Evolutionary conservation across 2,113 vertebrate genomes (phyloP).

Genomic region (Toxostoma redivivum): DNA sequence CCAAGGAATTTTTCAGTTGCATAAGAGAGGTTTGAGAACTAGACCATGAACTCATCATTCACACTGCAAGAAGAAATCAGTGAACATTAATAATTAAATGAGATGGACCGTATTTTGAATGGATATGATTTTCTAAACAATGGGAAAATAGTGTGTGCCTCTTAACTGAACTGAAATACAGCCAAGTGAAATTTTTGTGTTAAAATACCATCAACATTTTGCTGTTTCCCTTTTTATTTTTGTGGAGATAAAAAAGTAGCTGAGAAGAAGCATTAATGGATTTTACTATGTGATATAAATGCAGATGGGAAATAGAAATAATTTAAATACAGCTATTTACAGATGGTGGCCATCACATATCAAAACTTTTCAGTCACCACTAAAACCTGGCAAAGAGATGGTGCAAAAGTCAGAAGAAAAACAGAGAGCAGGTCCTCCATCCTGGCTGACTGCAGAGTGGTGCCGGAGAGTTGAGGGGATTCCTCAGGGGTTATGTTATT

Average conservation of each 20-base stretch:
- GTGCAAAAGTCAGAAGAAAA: background rate
- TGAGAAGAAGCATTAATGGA: background rate
- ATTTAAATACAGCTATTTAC: background rate
- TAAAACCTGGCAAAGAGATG: background rate
- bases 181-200: background rate
- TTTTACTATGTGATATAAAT: background rate
- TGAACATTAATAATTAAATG: background rate
- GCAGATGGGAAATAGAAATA: background rate
- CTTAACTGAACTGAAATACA: background rate
- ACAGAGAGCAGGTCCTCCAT: background rate
- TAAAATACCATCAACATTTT: background rate
- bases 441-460: background rate
- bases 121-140: background rate
- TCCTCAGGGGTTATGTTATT: background rate
- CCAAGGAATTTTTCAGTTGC: background rate
- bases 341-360: background rate
- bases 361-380: background rate
- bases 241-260: background rate
- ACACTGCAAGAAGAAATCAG: background rate
- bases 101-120: background rate
- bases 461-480: background rate
- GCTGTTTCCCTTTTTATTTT: background rate
- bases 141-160: background rate
- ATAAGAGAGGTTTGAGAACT: background rate
- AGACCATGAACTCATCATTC: background rate